Conservation (phyloP, 2,888 invertebrate species). For the Cenopis cana region DNA sequence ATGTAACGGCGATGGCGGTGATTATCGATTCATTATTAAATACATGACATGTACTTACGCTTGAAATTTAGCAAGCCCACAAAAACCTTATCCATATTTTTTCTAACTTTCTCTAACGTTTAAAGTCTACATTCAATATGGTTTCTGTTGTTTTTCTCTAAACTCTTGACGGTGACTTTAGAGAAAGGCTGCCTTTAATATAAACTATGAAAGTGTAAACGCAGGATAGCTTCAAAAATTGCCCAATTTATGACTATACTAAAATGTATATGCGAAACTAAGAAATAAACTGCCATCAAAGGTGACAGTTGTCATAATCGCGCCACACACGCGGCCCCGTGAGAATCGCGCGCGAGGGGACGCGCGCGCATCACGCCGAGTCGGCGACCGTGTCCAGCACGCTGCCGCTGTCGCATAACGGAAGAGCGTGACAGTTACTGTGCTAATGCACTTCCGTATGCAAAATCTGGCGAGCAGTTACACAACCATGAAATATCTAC, state of each 20-base stretch:
- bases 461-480: conserved; percentile 4
- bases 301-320: conserved; percentile 28
- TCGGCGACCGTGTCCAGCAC: conserved; percentile 30
- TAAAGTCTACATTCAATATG: conserved; percentile 18
- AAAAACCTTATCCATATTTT: conserved; percentile 12
- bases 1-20: conserved; percentile 51
- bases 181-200: background rate
- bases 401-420: conserved; percentile 26
- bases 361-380: conserved; percentile 21
- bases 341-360: conserved; percentile 27
- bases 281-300: background rate
- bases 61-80: conserved; percentile 19
- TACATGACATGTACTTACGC: conserved; percentile 13
- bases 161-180: background rate
- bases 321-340: conserved; percentile 40
- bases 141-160: background rate
- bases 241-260: too few species aligned
- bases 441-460: conserved; percentile 40
- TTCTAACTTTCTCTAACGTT: conserved; percentile 22
- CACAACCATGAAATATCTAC: conserved; percentile 2
- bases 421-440: conserved; percentile 43
- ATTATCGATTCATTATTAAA: conserved; percentile 39
- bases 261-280: background rate
- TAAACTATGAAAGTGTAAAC: background rate
- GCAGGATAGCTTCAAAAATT: background rate